These are phyloP conservation scores for Perognathus longimembris DNA, from an alignment of 2,113 vertebrate genomes.

Conservation along the genomic window DNA sequence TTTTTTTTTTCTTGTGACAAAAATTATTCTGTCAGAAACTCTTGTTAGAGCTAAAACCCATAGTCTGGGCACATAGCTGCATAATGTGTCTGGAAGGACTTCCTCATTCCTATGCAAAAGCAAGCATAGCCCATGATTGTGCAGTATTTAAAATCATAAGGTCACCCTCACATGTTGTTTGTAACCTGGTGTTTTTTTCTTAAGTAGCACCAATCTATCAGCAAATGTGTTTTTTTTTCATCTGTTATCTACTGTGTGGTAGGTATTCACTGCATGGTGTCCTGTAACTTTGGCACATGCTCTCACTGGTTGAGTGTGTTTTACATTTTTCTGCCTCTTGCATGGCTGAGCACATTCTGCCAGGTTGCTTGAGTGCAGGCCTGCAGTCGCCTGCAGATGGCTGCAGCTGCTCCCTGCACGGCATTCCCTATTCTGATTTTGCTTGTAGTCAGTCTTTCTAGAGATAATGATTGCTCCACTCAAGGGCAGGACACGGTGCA, in stretches of 20 bases:
- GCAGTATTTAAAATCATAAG: not conserved
- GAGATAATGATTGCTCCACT: not conserved
- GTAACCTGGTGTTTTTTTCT: not conserved
- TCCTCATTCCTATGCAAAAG: no score
- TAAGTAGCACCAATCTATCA: not conserved
- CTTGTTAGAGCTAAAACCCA: not conserved
- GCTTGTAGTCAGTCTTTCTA: not conserved
- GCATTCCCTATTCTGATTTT: not conserved
- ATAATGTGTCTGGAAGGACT: not conserved
- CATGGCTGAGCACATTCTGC: not conserved
- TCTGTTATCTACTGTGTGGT: not conserved
- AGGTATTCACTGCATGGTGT: not conserved
- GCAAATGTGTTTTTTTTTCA: not conserved
- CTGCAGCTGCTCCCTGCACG: not conserved
- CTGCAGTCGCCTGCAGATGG: not conserved
- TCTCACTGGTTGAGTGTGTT: no score
- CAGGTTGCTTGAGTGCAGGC: not conserved
- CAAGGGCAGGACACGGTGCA: not conserved
- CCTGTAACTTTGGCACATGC: not conserved
- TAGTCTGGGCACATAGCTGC: not conserved
- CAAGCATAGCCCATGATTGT: no score
- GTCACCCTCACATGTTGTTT: not conserved
- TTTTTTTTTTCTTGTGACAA: not conserved
- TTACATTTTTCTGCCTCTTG: not conserved
- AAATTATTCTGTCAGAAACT: conserved; percentile 2